Evolutionary conservation across 1,140 invertebrate genomes (phyloP), one percentile per base, ranked within the genome.

Genomic region (Cyclina sinensis): DNA sequence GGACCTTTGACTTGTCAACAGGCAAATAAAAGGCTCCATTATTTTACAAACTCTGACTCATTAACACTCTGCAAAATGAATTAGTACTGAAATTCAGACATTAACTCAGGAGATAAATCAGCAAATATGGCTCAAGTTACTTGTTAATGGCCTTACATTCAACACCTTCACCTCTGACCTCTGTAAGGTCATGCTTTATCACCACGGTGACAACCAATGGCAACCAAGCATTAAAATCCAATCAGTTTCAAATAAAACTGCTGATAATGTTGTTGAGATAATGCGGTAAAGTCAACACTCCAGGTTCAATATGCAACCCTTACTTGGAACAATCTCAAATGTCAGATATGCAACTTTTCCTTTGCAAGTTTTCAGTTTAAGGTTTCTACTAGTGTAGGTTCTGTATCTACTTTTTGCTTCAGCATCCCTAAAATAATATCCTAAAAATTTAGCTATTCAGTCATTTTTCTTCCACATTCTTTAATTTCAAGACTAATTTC

Each of bases 71-170:
- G 65, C 30, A 70, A 70, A 35, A 70, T 70, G 16, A 37, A 30
- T 70, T 70, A 35, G 18, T 37, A 70, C 24, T 14, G 18, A 37
- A 65, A 30, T 30, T 7, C 16, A 4, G 24, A 65, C 59, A 65
- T 27, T 65, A 16, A 65, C 3, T 35, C 30, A 4, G 5, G 4
- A 7, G 7, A 2, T 30, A 35, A 65, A 65, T 35, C 16, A 37
- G 65, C 35, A 70, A 21, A 37, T 27, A 16, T 12, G 65, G 27
- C 9, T 65, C 12, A 39, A 39, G 11, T 70, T 70, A 70, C 30
- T 51, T n/a, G 74, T 46, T 82, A 82, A 82, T 82, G 54, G 51
- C 37, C 54, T 21, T 68, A 59, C 80, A 82, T 68, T 82, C 80
- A 82, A 48, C 80, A 65, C 30, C 14, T 12, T 82, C 59, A 82